A percentile compares a stretch with the other conserved stretches of the same genome.
These are phyloP conservation scores for Rhamphomyia laevipes DNA, from an alignment of 2,888 invertebrate species.

Conservation along the genomic window DNA sequence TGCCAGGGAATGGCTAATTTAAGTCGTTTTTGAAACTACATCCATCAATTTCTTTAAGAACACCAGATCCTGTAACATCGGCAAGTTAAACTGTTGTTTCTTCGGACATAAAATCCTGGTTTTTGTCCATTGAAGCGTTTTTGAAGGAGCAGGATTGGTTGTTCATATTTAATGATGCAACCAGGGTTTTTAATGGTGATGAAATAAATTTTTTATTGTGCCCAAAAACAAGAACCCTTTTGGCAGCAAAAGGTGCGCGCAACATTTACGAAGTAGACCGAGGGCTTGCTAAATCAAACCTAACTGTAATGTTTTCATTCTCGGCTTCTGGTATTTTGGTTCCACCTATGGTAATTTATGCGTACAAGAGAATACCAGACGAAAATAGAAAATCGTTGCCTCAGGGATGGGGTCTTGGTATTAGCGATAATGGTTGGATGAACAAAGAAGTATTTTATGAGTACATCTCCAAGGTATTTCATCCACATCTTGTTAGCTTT, in stretches of 20 bases:
- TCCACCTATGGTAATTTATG: conserved; percentile 19
- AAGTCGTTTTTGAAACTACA: not conserved
- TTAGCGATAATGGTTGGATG: conserved; percentile 6
- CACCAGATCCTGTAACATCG: not conserved
- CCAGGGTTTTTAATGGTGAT: not conserved
- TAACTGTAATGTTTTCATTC: conserved; percentile 19
- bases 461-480: conserved; percentile 9
- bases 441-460: conserved; percentile 5
- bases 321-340: conserved; percentile 21
- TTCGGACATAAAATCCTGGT: too few relatives aligned
- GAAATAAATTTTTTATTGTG: conserved; percentile 18
- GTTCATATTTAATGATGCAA: not conserved
- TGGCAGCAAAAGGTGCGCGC: conserved; percentile 17
- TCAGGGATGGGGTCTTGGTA: conserved; percentile 21
- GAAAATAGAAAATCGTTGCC: not conserved
- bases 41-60: not conserved
- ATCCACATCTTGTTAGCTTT: conserved; percentile 2
- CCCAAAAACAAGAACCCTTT: conserved; percentile 18
- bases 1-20: not conserved
- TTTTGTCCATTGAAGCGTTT: not conserved
- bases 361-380: not conserved
- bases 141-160: not conserved
- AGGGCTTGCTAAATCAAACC: conserved; percentile 18
- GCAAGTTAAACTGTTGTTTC: not conserved
- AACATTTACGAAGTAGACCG: conserved; percentile 17